Evolutionary conservation across 2,797 vertebrate genomes (phyloP), one percentile per base, ranked within the genome.

Genomic region (Ctenopoma multispine): DNA sequence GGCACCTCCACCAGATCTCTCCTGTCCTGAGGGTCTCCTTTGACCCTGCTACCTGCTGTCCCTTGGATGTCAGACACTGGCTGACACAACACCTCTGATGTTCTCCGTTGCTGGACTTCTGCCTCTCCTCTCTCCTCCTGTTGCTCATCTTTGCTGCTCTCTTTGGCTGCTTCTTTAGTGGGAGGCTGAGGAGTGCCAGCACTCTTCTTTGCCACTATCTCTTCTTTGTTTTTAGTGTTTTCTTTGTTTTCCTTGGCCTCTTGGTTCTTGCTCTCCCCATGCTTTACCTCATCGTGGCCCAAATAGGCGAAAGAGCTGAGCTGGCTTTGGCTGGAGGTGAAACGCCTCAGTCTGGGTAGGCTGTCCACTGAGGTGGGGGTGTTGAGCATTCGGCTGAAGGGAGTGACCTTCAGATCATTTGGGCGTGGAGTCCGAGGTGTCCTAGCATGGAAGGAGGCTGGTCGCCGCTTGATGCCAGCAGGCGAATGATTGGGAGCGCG

Each of bases 281-380:
- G 78, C 17, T 89, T 83, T 31, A 4, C 29, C 34, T 94, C 93
- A 4, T 96, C 95, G 44, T 96, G 93, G 72, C 97, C 94, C 89
- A 99, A 91, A 84, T 95, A 98, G 49, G 96, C 95, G 72, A 97
- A 98, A 0, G 97, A 96, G 69, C 95, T 93, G 6, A 92, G 93
- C 82, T 99, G 98, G 61, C 94, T 95, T 71, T 98, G 97, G 79
- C 95, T 97, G 20, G 95, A 92, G 10, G 94, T 96, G 91, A 98
- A 97, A 3, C 97, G 95, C 74, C 98, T 94, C 50, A 99, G 84
- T 54, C 97, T 95, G 36, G 97, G 97, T 31, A 99, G 94, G 72
- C 97, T 99, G 90, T 99, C 98, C 75, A 99, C 98, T 15, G 97
- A 99, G 40, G 96, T 93, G 0, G 96, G 97, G 1, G 97, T 95